A percentile compares a stretch with the other conserved stretches of the same genome.
phyloP scores from a whole-genome alignment of 2,888 invertebrate species.

The Nomada ferruginata region DNA sequence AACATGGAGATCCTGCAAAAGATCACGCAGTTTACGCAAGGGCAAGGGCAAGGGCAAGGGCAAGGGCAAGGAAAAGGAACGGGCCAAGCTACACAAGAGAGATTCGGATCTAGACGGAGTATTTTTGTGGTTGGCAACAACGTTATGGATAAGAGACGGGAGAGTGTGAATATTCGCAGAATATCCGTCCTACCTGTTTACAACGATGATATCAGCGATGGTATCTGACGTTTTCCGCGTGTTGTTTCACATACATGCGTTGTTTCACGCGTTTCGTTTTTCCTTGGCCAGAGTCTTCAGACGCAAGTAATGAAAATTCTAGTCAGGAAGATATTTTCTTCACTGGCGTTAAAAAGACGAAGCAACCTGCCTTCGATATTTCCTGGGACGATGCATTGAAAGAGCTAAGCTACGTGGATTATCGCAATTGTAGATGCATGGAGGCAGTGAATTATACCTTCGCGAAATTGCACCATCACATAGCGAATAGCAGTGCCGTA shows the following conservation, averaged over 20 bases:
- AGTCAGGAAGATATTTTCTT: too few species aligned
- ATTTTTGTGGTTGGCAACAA: neutral
- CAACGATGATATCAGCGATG: neutral
- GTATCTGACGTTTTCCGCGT: neutral
- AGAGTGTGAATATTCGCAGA: neutral
- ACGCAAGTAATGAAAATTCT: neutral
- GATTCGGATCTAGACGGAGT: neutral
- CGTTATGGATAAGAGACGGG: neutral
- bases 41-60: neutral
- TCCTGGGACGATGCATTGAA: neutral
- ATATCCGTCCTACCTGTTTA: constrained; percentile 45
- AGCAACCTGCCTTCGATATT: neutral
- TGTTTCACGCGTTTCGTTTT: neutral
- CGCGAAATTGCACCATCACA: constrained; percentile 63
- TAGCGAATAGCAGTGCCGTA: constrained; percentile 59
- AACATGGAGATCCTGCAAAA: fast-evolving
- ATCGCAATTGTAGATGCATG: constrained; percentile 72
- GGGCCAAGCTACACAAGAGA: neutral
- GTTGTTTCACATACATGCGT: neutral
- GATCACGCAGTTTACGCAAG: fast-evolving
- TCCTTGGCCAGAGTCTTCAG: neutral
- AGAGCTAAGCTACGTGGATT: constrained; percentile 65
- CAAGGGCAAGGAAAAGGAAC: neutral
- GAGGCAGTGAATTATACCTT: constrained; percentile 63
- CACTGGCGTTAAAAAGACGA: neutral